These are phyloP conservation scores for Drosophila fuyamai DNA, from an alignment of 1,140 invertebrate species.

Conservation along the genomic window DNA sequence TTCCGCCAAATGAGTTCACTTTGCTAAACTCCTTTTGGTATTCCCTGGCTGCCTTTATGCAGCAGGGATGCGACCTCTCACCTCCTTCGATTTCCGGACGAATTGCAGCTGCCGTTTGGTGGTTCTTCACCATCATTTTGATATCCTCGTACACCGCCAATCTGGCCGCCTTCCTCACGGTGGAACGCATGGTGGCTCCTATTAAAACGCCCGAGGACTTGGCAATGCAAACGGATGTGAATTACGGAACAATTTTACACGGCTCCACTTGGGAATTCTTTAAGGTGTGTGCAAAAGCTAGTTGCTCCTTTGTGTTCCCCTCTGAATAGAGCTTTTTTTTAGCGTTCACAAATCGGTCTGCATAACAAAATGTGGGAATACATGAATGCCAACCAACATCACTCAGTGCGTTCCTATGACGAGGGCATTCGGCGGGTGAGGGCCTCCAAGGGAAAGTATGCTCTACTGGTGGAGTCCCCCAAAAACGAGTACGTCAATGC, in stretches of 20 bases:
- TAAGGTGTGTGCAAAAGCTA: constrained; percentile 86
- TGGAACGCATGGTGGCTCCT: constrained; percentile 97
- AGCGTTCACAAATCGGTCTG: constrained; percentile 95
- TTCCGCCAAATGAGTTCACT: constrained; percentile 94
- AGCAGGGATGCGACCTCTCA: constrained; percentile 98
- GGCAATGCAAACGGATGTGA: constrained; percentile 97
- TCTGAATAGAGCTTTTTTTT: constrained; percentile 68
- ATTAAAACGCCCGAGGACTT: constrained; percentile 98
- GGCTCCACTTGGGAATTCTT: constrained; percentile 98
- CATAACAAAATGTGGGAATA: constrained; percentile 98
- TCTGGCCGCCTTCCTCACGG: constrained; percentile 97
- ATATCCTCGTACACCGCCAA: constrained; percentile 99
- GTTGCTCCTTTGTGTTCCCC: neutral
- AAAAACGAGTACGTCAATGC: constrained; percentile 98
- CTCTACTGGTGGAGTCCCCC: constrained; percentile 96
- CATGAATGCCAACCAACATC: constrained; percentile 93
- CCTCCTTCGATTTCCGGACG: constrained; percentile 94
- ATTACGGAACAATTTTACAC: constrained; percentile 94
- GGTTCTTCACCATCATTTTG: constrained; percentile 99
- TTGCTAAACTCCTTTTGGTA: constrained; percentile 99
- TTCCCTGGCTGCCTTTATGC: constrained; percentile 97
- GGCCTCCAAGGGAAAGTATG: constrained; percentile 95
- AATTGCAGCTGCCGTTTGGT: constrained; percentile 98
- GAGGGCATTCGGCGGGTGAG: constrained; percentile 93
- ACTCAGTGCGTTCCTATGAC: constrained; percentile 92